Conservation (phyloP, 2,797 vertebrate species). For the Bovichtus diacanthus region DNA sequence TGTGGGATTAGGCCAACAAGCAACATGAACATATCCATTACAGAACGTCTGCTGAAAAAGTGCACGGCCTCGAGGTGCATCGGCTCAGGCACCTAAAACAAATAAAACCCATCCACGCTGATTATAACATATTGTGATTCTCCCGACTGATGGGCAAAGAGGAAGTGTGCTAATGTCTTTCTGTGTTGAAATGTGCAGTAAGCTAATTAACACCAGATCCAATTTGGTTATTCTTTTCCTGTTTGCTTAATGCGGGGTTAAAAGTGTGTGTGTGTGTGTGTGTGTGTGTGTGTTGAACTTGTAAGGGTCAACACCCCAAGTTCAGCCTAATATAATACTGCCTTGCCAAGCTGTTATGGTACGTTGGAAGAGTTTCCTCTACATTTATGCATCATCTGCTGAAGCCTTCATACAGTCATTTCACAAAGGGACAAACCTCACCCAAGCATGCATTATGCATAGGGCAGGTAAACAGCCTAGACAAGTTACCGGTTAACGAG, state of each 20-base stretch:
- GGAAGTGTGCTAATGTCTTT: constrained; percentile 72
- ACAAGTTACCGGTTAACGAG: constrained; percentile 23
- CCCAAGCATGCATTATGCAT: background rate
- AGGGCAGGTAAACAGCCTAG: background rate
- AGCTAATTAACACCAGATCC: constrained; percentile 76
- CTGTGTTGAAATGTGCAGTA: constrained; percentile 42
- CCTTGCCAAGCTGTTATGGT: background rate
- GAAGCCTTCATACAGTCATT: background rate
- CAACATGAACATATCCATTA: constrained; percentile 48
- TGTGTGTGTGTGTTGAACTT: constrained; percentile 32
- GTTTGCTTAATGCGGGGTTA: constrained; percentile 48
- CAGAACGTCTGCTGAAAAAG: constrained; percentile 57
- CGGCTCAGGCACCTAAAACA: constrained; percentile 61
- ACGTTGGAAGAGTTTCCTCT: background rate
- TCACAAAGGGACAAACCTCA: background rate
- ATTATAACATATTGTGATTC: constrained; percentile 78
- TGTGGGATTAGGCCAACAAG: constrained; percentile 65
- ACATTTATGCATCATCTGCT: background rate
- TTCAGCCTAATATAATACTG: constrained; percentile 17
- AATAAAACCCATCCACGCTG: constrained; percentile 68
- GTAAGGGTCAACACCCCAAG: constrained; percentile 24
- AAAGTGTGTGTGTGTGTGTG: constrained; percentile 25
- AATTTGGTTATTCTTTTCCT: constrained; percentile 42
- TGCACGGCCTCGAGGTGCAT: constrained; percentile 69
- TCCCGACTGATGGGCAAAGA: constrained; percentile 57